A percentile compares a stretch with the other conserved stretches of the same genome.
phyloP scores from a whole-genome alignment of 2,888 invertebrate genomes.

The Trypoxylon attenuatum region DNA sequence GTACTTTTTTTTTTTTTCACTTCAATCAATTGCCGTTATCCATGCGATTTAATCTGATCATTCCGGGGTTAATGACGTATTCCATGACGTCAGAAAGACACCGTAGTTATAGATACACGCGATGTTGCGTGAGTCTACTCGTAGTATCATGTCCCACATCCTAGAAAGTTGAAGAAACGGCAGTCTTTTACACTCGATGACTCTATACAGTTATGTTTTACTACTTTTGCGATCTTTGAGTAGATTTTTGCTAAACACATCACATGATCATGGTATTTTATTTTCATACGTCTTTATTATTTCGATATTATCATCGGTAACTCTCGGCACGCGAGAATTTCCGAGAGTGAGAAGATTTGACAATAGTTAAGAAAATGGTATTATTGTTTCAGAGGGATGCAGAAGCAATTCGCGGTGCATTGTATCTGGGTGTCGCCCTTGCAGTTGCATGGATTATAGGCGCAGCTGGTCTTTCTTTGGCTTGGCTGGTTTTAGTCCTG shows the following conservation, averaged over 20 bases:
- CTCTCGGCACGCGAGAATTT: neutral
- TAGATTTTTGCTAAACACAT: too few species aligned
- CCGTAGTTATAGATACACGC: conserved; percentile 50
- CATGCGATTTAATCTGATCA: conserved; percentile 34
- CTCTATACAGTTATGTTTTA: conserved; percentile 4
- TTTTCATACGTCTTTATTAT: too few species aligned
- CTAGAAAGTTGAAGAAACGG: conserved; percentile 36
- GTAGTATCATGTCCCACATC: conserved; percentile 53
- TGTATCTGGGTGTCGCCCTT: conserved; percentile 64
- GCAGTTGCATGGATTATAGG: conserved; percentile 71
- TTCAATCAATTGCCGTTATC: conserved; percentile 16
- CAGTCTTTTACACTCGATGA: conserved; percentile 22
- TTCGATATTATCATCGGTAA: too few species aligned
- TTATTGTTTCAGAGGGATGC: conserved; percentile 65
- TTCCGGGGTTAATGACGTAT: conserved; percentile 50
- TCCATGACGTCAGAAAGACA: conserved; percentile 51
- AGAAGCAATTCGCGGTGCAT: conserved; percentile 61
- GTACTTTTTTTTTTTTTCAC: too few species aligned
- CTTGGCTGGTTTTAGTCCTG: conserved; percentile 71
- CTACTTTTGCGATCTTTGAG: too few species aligned
- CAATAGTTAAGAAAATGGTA: too few species aligned
- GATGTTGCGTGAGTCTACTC: conserved; percentile 57
- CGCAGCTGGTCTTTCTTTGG: conserved; percentile 68
- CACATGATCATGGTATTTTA: too few species aligned
- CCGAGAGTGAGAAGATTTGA: neutral